A percentile compares a stretch with the other conserved stretches of the same genome.
Evolutionary conservation across 2,888 invertebrate genomes (phyloP).

Genomic region (Trileptium ribeirensis): DNA sequence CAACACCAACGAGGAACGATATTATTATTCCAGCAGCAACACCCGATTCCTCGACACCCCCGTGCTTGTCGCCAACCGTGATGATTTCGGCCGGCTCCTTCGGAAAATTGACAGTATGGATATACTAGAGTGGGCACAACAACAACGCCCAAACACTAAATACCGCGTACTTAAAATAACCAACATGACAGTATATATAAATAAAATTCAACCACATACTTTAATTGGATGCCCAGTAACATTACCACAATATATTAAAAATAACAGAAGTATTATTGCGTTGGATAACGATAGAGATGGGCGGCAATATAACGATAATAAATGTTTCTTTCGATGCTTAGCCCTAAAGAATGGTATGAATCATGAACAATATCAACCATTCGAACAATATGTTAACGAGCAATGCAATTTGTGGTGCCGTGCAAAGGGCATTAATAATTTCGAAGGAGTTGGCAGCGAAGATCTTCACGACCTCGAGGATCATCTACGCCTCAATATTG

Average conservation of each 20-base stretch:
- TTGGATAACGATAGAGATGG: background rate
- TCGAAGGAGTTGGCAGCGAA: no score
- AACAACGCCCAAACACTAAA: slow-evolving; percentile 5
- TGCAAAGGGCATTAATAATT: no score
- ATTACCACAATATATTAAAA: background rate
- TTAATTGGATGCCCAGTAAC: background rate
- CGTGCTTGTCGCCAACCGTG: no score
- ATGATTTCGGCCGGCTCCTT: no score
- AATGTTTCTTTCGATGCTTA: background rate
- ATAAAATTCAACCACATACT: background rate
- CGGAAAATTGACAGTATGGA: no score
- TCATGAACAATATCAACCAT: no score
- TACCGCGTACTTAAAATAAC: background rate
- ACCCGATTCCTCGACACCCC: background rate
- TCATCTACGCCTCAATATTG: background rate
- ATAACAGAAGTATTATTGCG: background rate
- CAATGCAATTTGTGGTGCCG: no score
- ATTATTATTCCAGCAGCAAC: background rate
- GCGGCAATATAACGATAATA: background rate
- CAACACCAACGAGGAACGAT: background rate
- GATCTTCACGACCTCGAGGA: no score
- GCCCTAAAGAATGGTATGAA: background rate
- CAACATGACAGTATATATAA: background rate
- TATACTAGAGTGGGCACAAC: background rate
- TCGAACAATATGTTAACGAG: no score